Conservation (phyloP, 2,113 vertebrate species). For the Pachyramphus minor region DNA sequence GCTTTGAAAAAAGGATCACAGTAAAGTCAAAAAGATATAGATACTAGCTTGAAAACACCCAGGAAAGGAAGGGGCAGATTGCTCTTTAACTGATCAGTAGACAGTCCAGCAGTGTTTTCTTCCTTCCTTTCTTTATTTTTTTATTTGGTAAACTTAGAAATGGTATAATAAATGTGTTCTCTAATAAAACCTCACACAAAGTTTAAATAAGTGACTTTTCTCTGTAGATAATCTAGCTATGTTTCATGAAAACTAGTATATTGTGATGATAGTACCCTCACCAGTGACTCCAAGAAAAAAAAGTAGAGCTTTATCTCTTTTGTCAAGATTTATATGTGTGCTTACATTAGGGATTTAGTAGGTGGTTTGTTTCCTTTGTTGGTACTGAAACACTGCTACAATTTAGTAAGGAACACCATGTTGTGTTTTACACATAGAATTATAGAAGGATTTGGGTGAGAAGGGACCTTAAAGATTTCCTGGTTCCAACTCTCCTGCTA, state of each 20-base stretch:
- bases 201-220: not conserved
- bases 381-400: not conserved
- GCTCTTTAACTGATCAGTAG: not conserved
- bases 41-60: not conserved
- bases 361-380: not conserved
- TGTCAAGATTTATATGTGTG: not conserved
- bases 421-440: not conserved
- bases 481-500: not conserved
- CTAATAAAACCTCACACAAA: slow-evolving; percentile 1
- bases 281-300: not conserved
- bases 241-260: not conserved
- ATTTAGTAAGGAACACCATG: not conserved
- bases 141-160: not conserved
- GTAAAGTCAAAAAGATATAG: not conserved
- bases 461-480: not conserved
- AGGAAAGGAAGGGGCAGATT: not conserved
- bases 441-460: not conserved
- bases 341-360: not conserved
- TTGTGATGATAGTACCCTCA: not conserved
- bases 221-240: not conserved
- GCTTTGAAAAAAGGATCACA: not conserved
- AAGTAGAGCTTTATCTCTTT: not conserved
- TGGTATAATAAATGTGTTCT: not conserved
- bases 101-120: not conserved
- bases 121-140: not conserved